Conservation (phyloP, 2,113 vertebrate genomes). For the Petroica traversi region DNA sequence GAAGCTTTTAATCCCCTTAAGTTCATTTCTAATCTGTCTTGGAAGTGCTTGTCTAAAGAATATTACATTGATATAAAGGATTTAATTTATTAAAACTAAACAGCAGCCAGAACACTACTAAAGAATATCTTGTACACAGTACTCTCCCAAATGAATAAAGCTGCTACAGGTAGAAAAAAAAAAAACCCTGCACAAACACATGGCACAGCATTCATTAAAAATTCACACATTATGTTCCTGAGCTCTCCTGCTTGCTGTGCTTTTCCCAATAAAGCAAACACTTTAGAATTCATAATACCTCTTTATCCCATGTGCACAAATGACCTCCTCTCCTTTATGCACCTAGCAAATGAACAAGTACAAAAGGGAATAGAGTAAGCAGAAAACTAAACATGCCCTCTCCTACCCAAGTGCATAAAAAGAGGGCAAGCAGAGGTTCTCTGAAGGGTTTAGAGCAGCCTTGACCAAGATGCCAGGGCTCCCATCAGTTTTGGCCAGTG, state of each 20-base stretch:
- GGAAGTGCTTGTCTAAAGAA: slow-evolving; percentile 79
- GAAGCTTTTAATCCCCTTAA: slow-evolving; percentile 85
- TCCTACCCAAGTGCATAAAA: slow-evolving; percentile 32
- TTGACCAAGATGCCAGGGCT: slow-evolving; percentile 1
- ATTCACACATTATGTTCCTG: slow-evolving; percentile 59
- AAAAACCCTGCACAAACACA: not conserved
- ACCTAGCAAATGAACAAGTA: slow-evolving; percentile 64
- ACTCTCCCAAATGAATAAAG: slow-evolving; percentile 70
- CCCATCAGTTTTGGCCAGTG: not conserved
- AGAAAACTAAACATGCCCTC: slow-evolving; percentile 67
- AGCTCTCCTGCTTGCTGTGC: slow-evolving; percentile 7
- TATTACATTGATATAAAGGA: slow-evolving; percentile 78
- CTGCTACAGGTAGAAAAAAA: slow-evolving; percentile 56
- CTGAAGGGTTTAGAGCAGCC: not conserved
- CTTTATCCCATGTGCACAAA: slow-evolving; percentile 65
- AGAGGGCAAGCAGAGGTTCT: slow-evolving; percentile 28
- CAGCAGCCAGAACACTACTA: slow-evolving; percentile 59
- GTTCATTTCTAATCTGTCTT: slow-evolving; percentile 81
- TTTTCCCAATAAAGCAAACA: slow-evolving; percentile 68
- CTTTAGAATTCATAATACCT: slow-evolving; percentile 68
- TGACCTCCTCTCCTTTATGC: slow-evolving; percentile 58
- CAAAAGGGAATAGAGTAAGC: slow-evolving; percentile 65
- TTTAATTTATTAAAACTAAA: slow-evolving; percentile 80
- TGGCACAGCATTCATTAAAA: slow-evolving; percentile 63
- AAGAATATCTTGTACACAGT: slow-evolving; percentile 40